Base-by-base conservation (phyloP, 2,888 invertebrate species). In the Drosophila algonquin region DNA sequence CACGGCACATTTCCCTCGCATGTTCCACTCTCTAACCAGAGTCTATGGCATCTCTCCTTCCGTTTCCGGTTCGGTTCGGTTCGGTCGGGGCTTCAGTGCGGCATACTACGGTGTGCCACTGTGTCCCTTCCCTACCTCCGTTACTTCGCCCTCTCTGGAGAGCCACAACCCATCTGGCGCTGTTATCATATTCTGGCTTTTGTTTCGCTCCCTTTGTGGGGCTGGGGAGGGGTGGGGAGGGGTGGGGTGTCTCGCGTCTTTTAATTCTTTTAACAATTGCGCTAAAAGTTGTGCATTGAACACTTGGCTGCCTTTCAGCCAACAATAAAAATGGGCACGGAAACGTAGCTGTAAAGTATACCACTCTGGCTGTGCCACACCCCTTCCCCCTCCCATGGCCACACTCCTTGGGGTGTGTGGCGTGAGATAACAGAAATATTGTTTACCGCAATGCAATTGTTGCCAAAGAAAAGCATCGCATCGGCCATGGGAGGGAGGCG, bases 271-370 rank as follows among this genome's bases (percentile, higher is more conserved):
- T 87, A 85, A 86, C 84, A 84, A 87, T 80, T 82, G 80, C 77
- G 83, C 79, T 79, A 82, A 85, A 84, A 84, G 86, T 85, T 84
- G 80, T 85, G 84, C 87, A 87, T 87, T 85, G 87, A 84, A 84
- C 84, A 84, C 82, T 87, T 87, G 57, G 80, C 76, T 81, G 81
- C 71, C 70, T 64, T 58, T 48, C 64, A 72, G 73, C 75, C 81
- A 83, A 86, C 87, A 80, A 76, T 73, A 83, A 85, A 73, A 82
- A 83, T 70, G 73, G 70, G 64, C 72, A 70, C 84, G 82, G 87
- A 87, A 84, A 73, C 79, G 72, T 48, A 46, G 65, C 72, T 84
- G 87, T 87, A 83, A 84, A 87, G 75, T 79, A 87, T 79, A 69
- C 69, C 62, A 45, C 47, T 12, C 35, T 35, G 5, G 35, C 35